Evolutionary conservation across 2,888 invertebrate species (phyloP).

Genomic region (Drosophila buzzatii): DNA sequence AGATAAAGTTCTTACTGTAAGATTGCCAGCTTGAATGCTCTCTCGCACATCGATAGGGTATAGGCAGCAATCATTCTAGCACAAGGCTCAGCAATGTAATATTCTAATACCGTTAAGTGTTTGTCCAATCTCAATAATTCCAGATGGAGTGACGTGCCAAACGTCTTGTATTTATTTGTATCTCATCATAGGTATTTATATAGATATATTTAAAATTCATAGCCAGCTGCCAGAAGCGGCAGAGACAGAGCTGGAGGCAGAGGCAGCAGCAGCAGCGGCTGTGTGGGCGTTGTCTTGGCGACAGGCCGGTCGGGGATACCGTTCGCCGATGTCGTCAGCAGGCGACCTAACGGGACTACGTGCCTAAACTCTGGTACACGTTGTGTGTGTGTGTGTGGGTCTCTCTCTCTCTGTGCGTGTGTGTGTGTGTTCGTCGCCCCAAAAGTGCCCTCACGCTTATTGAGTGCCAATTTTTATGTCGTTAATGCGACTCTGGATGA

Average conservation of each 20-base stretch:
- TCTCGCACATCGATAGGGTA: background rate
- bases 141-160: background rate
- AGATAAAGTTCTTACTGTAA: background rate
- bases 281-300: slow-evolving; percentile 23
- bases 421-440: slow-evolving; percentile 31
- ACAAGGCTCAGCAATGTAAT: background rate
- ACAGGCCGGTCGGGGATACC: slow-evolving; percentile 14
- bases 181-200: slow-evolving; percentile 35
- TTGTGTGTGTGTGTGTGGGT: background rate
- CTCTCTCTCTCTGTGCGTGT: background rate
- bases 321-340: slow-evolving; percentile 37
- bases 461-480: slow-evolving; percentile 77
- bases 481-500: slow-evolving; percentile 52
- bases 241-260: background rate
- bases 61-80: background rate
- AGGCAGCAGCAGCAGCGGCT: background rate
- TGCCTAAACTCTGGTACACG: slow-evolving; percentile 22
- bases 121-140: slow-evolving; percentile 18
- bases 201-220: slow-evolving; percentile 60
- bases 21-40: background rate
- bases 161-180: slow-evolving; percentile 9
- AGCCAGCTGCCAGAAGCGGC: slow-evolving; percentile 15
- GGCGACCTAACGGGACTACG: slow-evolving; percentile 38
- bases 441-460: slow-evolving; percentile 67
- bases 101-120: slow-evolving; percentile 7